These are phyloP conservation scores for Sialia sialis DNA, from an alignment of 2,113 vertebrate genomes.

Conservation along the genomic window DNA sequence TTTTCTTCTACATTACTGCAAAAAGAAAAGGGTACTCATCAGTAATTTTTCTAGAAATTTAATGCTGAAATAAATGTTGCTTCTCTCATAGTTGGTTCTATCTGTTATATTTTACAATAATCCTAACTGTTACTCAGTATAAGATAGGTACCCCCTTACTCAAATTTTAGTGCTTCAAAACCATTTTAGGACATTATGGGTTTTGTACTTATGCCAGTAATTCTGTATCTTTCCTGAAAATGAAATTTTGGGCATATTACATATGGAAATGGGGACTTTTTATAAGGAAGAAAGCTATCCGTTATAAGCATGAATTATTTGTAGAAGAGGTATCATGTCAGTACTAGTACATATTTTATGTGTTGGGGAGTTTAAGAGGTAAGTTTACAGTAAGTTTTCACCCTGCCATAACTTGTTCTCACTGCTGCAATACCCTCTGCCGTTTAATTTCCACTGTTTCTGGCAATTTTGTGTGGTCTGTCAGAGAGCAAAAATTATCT, in stretches of 20 bases:
- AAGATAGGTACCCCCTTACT: neutral
- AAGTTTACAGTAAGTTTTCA: neutral
- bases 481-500: neutral
- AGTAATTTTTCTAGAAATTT: neutral
- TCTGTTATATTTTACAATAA: neutral
- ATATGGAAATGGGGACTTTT: neutral
- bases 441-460: neutral
- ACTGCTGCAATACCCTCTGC: neutral
- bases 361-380: neutral
- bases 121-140: neutral
- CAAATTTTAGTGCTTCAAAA: neutral
- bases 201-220: neutral
- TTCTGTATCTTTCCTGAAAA: neutral
- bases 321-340: neutral
- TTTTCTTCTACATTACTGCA: neutral
- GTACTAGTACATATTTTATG: neutral
- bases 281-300: neutral
- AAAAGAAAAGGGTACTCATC: neutral
- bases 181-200: neutral
- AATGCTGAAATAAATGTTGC: neutral
- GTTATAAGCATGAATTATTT: neutral
- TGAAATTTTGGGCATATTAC: neutral
- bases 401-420: neutral
- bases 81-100: neutral
- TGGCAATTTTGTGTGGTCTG: neutral